A percentile compares a stretch with the other conserved stretches of the same genome.
These are phyloP conservation scores for Erpobdella octoculata DNA, from an alignment of 2,888 invertebrate genomes.

Conservation along the genomic window DNA sequence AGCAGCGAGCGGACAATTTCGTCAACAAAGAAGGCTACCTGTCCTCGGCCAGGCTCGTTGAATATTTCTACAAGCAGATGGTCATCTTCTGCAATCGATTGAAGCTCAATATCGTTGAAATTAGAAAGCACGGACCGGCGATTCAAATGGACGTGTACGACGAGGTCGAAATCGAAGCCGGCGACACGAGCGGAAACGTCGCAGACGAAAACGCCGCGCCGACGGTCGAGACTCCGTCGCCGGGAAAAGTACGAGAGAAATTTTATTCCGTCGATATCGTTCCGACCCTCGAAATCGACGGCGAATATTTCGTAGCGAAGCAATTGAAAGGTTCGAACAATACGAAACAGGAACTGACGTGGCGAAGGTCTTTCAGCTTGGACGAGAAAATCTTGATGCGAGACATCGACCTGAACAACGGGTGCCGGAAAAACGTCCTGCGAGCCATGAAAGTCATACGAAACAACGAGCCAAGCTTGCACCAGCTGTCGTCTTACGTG, in stretches of 20 bases:
- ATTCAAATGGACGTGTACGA: slow-evolving; percentile 21
- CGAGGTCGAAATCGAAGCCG: background rate
- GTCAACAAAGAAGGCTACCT: background rate
- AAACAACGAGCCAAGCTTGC: background rate
- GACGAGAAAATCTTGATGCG: background rate
- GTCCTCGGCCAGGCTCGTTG: background rate
- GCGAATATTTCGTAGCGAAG: slow-evolving; percentile 10
- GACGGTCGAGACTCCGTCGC: too few species aligned
- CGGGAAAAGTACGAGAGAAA: background rate
- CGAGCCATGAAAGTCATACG: slow-evolving; percentile 6
- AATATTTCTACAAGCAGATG: background rate
- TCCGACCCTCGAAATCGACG: slow-evolving; percentile 8
- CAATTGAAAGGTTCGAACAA: background rate
- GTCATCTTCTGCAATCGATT: background rate
- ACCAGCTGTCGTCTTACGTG: background rate
- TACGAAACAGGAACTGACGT: background rate
- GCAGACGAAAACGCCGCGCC: too few species aligned
- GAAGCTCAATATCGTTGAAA: background rate
- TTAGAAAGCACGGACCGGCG: slow-evolving; percentile 9
- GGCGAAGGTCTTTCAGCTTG: slow-evolving; percentile 8
- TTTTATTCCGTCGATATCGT: slow-evolving; percentile 19
- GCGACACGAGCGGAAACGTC: background rate
- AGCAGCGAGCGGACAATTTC: background rate
- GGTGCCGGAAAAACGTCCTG: slow-evolving; percentile 8
- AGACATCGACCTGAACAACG: background rate